A percentile compares a stretch with the other conserved stretches of the same genome.
phyloP scores from a whole-genome alignment of 2,113 vertebrate genomes.

The Ondatra zibethicus region DNA sequence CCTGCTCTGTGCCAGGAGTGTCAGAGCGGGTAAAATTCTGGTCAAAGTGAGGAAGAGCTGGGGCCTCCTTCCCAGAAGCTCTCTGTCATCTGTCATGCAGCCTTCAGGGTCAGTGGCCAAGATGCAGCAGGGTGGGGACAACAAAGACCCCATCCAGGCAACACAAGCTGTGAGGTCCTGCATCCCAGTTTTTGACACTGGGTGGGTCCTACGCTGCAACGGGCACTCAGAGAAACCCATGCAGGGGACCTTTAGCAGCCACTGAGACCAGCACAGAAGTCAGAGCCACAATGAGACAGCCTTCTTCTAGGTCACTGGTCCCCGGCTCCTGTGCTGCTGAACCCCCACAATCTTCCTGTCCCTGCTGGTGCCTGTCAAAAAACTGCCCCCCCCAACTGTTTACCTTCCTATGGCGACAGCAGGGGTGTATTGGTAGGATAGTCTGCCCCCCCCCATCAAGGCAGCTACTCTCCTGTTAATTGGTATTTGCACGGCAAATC shows the following conservation, averaged over 20 bases:
- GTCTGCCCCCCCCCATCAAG: neutral
- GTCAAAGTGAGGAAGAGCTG: neutral
- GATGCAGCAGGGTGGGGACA: fast-evolving
- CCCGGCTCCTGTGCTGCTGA: too few species aligned
- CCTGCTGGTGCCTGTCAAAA: neutral
- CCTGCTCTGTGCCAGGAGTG: neutral
- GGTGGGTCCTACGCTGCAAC: neutral
- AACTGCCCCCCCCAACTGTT: neutral
- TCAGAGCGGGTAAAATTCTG: neutral
- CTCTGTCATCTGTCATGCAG: neutral
- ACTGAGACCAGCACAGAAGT: neutral
- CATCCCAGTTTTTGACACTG: fast-evolving
- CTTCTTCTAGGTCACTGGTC: neutral
- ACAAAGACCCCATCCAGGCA: neutral
- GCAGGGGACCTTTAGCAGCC: neutral
- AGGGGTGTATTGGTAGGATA: neutral
- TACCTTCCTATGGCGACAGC: neutral
- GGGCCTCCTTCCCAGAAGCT: neutral
- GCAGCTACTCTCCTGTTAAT: constrained; percentile 74
- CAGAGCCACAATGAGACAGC: neutral
- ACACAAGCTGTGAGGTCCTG: neutral
- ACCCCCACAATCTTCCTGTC: neutral
- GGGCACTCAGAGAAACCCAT: neutral
- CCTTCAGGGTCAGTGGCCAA: neutral
- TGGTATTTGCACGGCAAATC: constrained; percentile 83